Evolutionary conservation across 1,140 invertebrate species (phyloP), one percentile per base, ranked within the genome.

Genomic region (Nymphalis io): DNA sequence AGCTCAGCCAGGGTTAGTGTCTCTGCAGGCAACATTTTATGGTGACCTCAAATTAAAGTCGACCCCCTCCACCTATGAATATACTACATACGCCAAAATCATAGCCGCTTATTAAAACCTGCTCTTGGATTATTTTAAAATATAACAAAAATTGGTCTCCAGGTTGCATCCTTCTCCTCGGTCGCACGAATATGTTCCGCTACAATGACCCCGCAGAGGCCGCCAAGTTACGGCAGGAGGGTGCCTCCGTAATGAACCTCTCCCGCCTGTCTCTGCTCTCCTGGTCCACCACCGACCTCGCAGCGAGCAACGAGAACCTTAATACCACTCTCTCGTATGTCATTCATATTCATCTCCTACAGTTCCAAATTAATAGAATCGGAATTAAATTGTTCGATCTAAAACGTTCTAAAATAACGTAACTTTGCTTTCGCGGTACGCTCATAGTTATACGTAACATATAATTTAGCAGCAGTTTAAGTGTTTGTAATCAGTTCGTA

Each of bases 151-250:
- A 8, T 71, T 66, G 44, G 10, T 40, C 3, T 64, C 80, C 80
- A 95, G 95, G 96, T 42, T 96, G 95, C 83, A 96, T 97, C 33
- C 95, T 98, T 38, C 90, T 98, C 27, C 92, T 98, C 18, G 97
- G 97, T 2, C 94, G 96, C 71, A 97, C 96, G 46, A 98, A 97
- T 86, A 97, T 98, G 94, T 98, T 98, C 89, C 95, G 97, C 40
- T 98, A 97, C 87, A 98, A 98, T 90, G 96, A 98, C 93, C 97
- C 97, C 23, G 96, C 94, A 0, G 97, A 98, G 87, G 97, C 97
- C 13, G 96, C 96, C 13, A 96, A 97, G 85, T 89, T 98, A 53
- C 93, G 96, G 42, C 95, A 95, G 89, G 94, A 94, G 80, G 93
- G 93, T 68, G 94, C 93, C 73, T 94, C 94, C 21, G 93, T 94